Percentiles rank a stretch among this genome's conserved stretches.
These are phyloP conservation scores for Archegozetes longisetosus DNA, from an alignment of 1,140 invertebrate species.

Conservation along the genomic window DNA sequence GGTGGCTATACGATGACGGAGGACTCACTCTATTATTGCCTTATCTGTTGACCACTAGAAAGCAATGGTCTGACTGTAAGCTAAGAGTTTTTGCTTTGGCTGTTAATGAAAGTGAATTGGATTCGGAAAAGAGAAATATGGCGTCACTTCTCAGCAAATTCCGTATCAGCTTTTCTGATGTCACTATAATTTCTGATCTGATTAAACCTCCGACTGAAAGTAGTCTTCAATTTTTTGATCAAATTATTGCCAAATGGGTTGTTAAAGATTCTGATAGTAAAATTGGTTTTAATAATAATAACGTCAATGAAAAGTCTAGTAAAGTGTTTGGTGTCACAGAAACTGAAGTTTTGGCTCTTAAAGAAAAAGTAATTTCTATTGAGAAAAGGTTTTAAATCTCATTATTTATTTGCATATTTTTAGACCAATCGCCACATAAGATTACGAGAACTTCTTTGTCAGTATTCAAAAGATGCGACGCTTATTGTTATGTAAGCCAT, in stretches of 20 bases:
- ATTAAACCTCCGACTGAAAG: slow-evolving; percentile 31
- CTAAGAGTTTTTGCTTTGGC: slow-evolving; percentile 75
- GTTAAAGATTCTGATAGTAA: slow-evolving; percentile 17
- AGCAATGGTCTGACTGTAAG: slow-evolving; percentile 68
- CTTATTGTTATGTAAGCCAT: slow-evolving; percentile 71
- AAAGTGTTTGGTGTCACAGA: slow-evolving; percentile 42
- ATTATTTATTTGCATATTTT: no score
- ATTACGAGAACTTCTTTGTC: slow-evolving; percentile 60
- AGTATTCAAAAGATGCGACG: slow-evolving; percentile 60
- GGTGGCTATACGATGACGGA: slow-evolving; percentile 45
- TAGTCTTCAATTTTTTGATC: slow-evolving; percentile 31
- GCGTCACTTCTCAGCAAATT: slow-evolving; percentile 42
- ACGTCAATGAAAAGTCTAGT: slow-evolving; percentile 15
- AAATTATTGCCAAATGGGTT: slow-evolving; percentile 27
- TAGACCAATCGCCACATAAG: slow-evolving; percentile 72
- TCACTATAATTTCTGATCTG: slow-evolving; percentile 36
- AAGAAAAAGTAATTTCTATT: slow-evolving; percentile 41
- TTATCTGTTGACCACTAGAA: slow-evolving; percentile 74
- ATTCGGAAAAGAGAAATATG: slow-evolving; percentile 37
- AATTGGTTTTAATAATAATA: slow-evolving; percentile 11
- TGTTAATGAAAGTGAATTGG: slow-evolving; percentile 46
- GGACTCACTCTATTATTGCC: slow-evolving; percentile 73
- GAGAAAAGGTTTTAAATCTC: background rate
- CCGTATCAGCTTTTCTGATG: slow-evolving; percentile 40
- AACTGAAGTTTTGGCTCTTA: slow-evolving; percentile 49